phyloP scores from a whole-genome alignment of 2,113 vertebrate species.

The Haplochromis burtoni region DNA sequence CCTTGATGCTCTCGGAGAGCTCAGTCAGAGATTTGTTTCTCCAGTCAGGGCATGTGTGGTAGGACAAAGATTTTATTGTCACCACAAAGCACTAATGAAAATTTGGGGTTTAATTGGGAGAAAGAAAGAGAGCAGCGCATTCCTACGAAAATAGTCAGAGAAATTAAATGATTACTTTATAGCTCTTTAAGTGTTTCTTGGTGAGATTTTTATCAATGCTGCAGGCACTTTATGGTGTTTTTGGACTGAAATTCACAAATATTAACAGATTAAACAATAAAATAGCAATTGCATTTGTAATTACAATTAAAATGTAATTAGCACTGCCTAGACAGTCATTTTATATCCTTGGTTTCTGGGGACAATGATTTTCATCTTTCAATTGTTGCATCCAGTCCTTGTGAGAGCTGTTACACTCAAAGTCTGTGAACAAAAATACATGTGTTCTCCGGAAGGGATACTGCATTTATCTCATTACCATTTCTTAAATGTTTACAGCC shows the following conservation, averaged over 20 bases:
- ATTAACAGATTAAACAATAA: not conserved
- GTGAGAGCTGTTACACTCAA: not conserved
- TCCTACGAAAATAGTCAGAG: slow-evolving; percentile 56
- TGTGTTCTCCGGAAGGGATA: slow-evolving; percentile 41
- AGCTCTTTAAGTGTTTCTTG: not conserved
- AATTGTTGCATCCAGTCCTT: slow-evolving; percentile 5
- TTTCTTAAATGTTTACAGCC: slow-evolving; percentile 55
- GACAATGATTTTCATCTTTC: slow-evolving; percentile 16
- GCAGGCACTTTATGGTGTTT: not conserved
- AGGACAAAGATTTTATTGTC: slow-evolving; percentile 12
- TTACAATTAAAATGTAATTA: slow-evolving; percentile 2
- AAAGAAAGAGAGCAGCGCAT: slow-evolving; percentile 51
- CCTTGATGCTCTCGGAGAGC: not conserved
- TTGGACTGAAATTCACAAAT: not conserved
- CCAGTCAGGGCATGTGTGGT: not conserved
- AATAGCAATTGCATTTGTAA: not conserved
- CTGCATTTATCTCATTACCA: slow-evolving; percentile 52
- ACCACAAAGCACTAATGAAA: slow-evolving; percentile 53
- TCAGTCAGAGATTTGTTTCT: not conserved
- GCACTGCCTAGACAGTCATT: not conserved
- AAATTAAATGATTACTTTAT: not conserved
- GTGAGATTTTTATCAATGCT: not conserved
- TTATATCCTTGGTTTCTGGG: slow-evolving; percentile 13
- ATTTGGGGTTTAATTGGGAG: slow-evolving; percentile 71
- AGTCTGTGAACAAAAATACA: slow-evolving; percentile 21